Evolutionary conservation across 2,113 vertebrate genomes (phyloP).

Genomic region (Gnathonemus echidnorhynchus): DNA sequence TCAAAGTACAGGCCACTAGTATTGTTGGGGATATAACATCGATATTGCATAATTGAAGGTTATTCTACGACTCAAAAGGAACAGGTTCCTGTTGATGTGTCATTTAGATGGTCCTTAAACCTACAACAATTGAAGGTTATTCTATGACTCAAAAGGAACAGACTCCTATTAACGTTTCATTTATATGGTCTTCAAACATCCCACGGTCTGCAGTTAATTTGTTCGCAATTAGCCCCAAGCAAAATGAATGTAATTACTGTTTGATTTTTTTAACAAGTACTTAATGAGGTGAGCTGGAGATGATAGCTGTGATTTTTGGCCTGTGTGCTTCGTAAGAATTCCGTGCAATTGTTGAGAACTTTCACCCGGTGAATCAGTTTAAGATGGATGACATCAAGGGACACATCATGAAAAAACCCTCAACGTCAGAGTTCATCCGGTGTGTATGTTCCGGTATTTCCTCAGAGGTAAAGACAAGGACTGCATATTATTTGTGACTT

Average conservation of each 20-base stretch:
- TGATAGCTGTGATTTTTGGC: background rate
- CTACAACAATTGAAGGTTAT: background rate
- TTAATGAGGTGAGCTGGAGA: background rate
- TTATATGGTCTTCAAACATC: background rate
- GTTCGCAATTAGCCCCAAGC: background rate
- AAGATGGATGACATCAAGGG: background rate
- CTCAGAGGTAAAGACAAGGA: background rate
- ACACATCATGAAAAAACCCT: too few species aligned
- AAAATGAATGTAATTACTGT: conserved; percentile 10
- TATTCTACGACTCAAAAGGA: background rate
- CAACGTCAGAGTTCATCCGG: background rate
- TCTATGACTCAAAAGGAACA: background rate
- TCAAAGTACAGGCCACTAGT: background rate
- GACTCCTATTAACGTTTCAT: background rate
- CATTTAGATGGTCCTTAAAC: background rate
- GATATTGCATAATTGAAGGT: background rate
- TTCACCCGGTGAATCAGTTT: background rate
- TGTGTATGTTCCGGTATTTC: background rate
- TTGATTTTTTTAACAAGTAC: background rate
- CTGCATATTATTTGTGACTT: background rate
- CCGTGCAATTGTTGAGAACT: background rate
- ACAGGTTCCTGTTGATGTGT: background rate
- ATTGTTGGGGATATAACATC: background rate
- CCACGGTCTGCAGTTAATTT: background rate
- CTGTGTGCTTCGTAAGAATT: background rate